These are phyloP conservation scores for Ophion slaviceki DNA, from an alignment of 2,888 invertebrate genomes.

Conservation along the genomic window DNA sequence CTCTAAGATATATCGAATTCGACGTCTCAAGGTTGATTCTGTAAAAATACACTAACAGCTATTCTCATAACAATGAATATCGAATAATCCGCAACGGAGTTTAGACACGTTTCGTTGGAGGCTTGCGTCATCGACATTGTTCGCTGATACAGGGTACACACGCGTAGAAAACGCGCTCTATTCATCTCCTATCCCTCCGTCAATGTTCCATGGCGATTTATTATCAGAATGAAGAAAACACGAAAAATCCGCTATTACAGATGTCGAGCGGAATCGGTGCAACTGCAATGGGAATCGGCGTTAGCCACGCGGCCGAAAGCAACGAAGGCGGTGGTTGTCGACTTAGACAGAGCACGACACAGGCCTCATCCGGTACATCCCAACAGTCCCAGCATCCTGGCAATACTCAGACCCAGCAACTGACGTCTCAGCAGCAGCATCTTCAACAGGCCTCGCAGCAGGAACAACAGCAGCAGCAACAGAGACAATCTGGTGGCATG, in stretches of 20 bases:
- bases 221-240: slow-evolving; percentile 16
- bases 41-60: slow-evolving; percentile 56
- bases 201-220: too few species aligned
- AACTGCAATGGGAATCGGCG: slow-evolving; percentile 82
- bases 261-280: slow-evolving; percentile 83
- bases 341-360: slow-evolving; percentile 79
- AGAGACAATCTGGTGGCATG: slow-evolving; percentile 81
- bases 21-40: slow-evolving; percentile 3
- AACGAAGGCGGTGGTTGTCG: slow-evolving; percentile 81
- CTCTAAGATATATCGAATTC: background rate
- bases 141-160: background rate
- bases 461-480: slow-evolving; percentile 73
- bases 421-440: slow-evolving; percentile 71
- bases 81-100: slow-evolving; percentile 46
- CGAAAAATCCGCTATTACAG: slow-evolving; percentile 69
- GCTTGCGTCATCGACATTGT: slow-evolving; percentile 22
- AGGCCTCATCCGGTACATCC: slow-evolving; percentile 76
- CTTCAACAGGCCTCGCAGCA: slow-evolving; percentile 69
- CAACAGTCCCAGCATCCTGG: slow-evolving; percentile 74
- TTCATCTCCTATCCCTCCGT: too few species aligned
- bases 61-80: slow-evolving; percentile 65
- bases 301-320: slow-evolving; percentile 81
- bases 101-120: slow-evolving; percentile 1
- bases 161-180: background rate
- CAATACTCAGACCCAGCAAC: slow-evolving; percentile 73